Base-by-base conservation (phyloP, 2,797 vertebrate genomes). In the Darevskia mixta region DNA sequence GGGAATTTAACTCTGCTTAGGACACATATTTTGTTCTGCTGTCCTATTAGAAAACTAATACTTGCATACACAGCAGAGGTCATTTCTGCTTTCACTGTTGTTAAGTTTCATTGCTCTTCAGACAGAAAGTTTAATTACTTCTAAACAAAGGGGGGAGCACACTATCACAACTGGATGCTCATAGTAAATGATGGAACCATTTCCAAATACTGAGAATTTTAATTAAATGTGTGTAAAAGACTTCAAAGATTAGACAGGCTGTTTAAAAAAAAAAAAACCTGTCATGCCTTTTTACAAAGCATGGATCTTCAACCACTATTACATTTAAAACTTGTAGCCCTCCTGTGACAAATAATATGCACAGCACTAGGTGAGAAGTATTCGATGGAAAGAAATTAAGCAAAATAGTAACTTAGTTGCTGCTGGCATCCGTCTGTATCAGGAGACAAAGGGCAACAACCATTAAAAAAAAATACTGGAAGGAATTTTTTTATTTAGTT, bases 21-120 rank as follows among this genome's bases (percentile, higher is more conserved):
- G 32, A 35, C 23, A 67, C 10, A 29, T 7, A 45, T 43, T 66
- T 64, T 43, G 15, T n/a, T 45, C 75, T 17, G 38, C 29, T 78
- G 18, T 49, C 41, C 58, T 27, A 27, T 43, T 17, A 32, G 15
- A 78, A 38, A 67, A 79, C 41, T 67, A 32, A 69, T 41, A 78
- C 78, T 78, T 45, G 18, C 29, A 67, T 67, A 32, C 20, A 17
- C 29, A 13, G 43, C 45, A 45, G 17, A 83, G 43, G 32, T n/a
- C 38, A 71, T 79, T 66, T 45, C 32, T 41, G 17, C 29, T 66
- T 61, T 29, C 45, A 55, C 64, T 83, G 9, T 58, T 64, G 20
- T 41, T 71, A 43, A 58, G 61, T 84, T 88, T 43, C 81, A 78
- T 49, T 55, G 75, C 25, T 66, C 61, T 83, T 88, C 67, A 75